These are phyloP conservation scores for Pomatostomus ruficeps DNA, from an alignment of 2,113 vertebrate species.

Conservation along the genomic window DNA sequence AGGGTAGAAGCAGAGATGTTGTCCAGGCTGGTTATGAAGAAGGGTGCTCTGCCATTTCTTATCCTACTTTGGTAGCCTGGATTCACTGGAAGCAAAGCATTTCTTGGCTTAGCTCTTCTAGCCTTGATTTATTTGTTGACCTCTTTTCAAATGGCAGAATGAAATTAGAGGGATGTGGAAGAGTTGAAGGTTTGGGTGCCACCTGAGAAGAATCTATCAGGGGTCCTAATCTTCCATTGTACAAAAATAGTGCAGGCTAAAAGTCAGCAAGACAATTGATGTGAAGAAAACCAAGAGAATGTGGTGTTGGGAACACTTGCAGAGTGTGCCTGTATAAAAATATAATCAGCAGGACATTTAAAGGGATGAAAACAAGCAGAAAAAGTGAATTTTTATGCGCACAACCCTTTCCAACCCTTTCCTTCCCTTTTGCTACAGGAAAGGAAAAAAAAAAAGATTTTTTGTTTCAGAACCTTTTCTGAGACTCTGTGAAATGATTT, in stretches of 20 bases:
- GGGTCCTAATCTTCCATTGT: not conserved
- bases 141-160: not conserved
- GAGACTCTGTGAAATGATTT: not conserved
- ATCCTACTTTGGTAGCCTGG: not conserved
- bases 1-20: not conserved
- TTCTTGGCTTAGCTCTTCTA: not conserved
- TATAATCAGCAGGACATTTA: not conserved
- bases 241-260: not conserved
- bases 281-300: not conserved
- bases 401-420: not conserved
- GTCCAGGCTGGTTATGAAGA: not conserved
- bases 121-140: not conserved
- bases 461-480: not conserved
- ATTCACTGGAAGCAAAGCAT: not conserved
- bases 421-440: not conserved
- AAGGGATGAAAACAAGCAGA: not conserved
- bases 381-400: not conserved
- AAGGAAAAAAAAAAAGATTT: not conserved
- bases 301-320: not conserved
- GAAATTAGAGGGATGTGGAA: not conserved
- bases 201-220: not conserved
- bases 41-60: not conserved
- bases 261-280: not conserved
- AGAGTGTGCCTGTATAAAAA: not conserved
- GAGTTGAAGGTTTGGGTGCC: not conserved